Evolutionary conservation across 2,888 invertebrate genomes (phyloP).

Genomic region (Rugalucina vietnamica): DNA sequence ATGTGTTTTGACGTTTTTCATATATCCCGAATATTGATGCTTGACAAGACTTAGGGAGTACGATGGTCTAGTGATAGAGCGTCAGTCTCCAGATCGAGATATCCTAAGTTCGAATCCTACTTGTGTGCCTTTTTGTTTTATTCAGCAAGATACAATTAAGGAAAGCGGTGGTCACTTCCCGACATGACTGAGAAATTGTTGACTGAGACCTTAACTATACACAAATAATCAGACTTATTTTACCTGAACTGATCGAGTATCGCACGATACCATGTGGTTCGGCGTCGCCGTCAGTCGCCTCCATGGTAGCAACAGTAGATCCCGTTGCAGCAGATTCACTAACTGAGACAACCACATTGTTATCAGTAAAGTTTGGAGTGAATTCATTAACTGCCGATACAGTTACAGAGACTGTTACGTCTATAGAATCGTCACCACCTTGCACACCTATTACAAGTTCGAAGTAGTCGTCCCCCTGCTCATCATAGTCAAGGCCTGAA

Average conservation of each 20-base stretch:
- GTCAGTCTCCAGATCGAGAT: too few relatives aligned
- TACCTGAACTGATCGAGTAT: conserved; percentile 35
- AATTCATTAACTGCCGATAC: conserved; percentile 76
- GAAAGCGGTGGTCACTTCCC: too few relatives aligned
- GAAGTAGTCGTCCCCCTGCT: neutral
- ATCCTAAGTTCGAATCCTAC: too few relatives aligned
- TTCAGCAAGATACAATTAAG: too few relatives aligned
- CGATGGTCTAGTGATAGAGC: too few relatives aligned
- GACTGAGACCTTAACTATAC: too few relatives aligned
- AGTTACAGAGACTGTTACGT: conserved; percentile 67
- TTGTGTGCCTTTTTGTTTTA: too few relatives aligned
- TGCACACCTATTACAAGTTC: neutral
- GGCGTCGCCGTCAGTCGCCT: conserved; percentile 65
- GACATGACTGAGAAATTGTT: too few relatives aligned
- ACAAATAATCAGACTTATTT: too few relatives aligned
- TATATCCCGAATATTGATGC: too few relatives aligned
- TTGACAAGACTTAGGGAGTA: too few relatives aligned
- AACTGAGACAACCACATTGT: conserved; percentile 39
- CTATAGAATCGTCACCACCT: neutral
- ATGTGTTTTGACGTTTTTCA: too few relatives aligned
- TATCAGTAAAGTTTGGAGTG: conserved; percentile 64
- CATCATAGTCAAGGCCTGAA: neutral
- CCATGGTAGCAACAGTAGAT: conserved; percentile 63
- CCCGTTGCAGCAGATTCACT: conserved; percentile 65
- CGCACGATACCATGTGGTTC: conserved; percentile 55